Percentiles rank a stretch among this genome's conserved stretches.
Evolutionary conservation across 2,113 vertebrate genomes (phyloP).

Genomic region (Callipepla squamata): DNA sequence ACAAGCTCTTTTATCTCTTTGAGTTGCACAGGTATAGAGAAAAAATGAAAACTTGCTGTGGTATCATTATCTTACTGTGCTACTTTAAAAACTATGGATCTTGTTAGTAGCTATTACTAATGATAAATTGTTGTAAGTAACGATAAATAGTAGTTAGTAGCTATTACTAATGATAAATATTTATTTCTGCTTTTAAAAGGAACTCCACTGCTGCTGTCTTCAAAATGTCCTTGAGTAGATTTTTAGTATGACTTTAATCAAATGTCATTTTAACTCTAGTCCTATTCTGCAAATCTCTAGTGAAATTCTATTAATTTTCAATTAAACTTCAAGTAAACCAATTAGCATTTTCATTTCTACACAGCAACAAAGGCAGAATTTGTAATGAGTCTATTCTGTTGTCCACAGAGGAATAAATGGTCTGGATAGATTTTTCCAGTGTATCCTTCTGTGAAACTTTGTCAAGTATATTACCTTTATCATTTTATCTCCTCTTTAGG

Average conservation of each 20-base stretch:
- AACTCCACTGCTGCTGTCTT: not conserved
- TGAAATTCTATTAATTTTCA: constrained; percentile 79
- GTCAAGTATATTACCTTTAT: constrained; percentile 51
- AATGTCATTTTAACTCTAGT: constrained; percentile 66
- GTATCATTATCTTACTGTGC: not conserved
- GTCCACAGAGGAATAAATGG: constrained; percentile 67
- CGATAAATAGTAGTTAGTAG: not conserved
- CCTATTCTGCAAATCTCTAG: constrained; percentile 64
- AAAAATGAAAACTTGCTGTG: not conserved
- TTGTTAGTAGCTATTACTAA: not conserved
- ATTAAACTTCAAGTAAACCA: constrained; percentile 79
- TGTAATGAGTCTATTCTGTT: constrained; percentile 65
- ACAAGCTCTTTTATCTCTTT: not conserved
- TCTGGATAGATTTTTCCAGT: constrained; percentile 45
- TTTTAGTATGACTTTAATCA: constrained; percentile 69
- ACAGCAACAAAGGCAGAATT: constrained; percentile 74
- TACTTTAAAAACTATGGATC: not conserved
- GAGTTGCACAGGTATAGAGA: not conserved
- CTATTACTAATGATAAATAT: constrained; percentile 19
- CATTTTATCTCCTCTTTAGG: not conserved
- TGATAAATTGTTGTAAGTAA: not conserved
- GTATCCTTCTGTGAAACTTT: constrained; percentile 16
- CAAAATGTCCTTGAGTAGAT: constrained; percentile 68
- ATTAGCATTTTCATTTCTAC: constrained; percentile 76
- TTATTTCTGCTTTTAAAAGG: constrained; percentile 38